Evolutionary conservation across 2,113 vertebrate genomes (phyloP), one percentile per base, ranked within the genome.

Genomic region (Muntiacus reevesi): DNA sequence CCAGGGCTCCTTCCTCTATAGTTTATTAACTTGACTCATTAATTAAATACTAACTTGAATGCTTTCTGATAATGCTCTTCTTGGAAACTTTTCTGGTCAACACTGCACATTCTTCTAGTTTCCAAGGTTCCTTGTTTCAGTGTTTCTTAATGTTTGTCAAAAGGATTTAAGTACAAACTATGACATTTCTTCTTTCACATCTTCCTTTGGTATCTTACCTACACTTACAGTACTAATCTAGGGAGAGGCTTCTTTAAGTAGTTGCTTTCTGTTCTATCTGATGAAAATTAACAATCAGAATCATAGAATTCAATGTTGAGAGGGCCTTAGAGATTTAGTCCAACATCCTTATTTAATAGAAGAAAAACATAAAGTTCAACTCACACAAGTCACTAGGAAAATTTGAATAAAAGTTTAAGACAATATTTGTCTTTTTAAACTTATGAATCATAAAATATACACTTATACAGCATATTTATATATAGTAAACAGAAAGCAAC

Each of bases 31-130:
- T 9, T n/a, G 59, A 86, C 3, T 74, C 67, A 74, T 40, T 76
- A 59, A 79, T 7, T 60, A 12, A 62, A n/a, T 60, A 95, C 52
- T 83, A 71, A 83, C 13, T 76, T 87, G 67, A 95, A 87, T 16
- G n/a, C 62, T 43, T 78, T 85, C 12, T 76, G n/a, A 82, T 95
- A 47, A 30, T 57, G 90, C 45, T 93, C n/a, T 67, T 74, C 52
- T 87, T 92, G n/a, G 82, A 93, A 95, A 96, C 12, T 88, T 91
- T 93, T 78, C 84, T 83, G 19, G 79, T 74, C 47, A 97, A 59
- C 2, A 82, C 16, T 30, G 17, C 15, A 94, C 11, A 59, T 74
- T 64, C 36, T 89, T 67, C 52, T 87, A 88, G 74, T 71, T 76
- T 84, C 59, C 45, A 52, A 89, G 57, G 16, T 74, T 60, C 16